Base-by-base conservation (phyloP, 2,888 invertebrate genomes). In the Drosophila paucipuncta region DNA sequence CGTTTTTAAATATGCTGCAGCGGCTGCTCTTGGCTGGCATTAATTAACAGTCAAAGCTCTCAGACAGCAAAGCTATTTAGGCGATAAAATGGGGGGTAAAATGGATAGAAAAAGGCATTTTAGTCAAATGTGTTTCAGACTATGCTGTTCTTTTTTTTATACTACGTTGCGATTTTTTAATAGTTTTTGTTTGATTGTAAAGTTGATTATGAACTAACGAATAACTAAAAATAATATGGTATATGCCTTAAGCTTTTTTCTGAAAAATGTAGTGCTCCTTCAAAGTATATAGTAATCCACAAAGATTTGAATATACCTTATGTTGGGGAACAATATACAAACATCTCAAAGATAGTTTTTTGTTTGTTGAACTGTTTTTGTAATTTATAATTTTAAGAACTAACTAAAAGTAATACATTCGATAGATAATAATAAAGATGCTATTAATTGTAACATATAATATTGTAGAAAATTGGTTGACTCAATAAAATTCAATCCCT, bases 1-100 rank as follows among this genome's bases (percentile, higher is more conserved):
- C 78, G 86, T 89, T 85, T 89, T 89, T 85, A 85, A 89, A 84
- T 86, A 88, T 89, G 86, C 89, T 84, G 86, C 89, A 86, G 75
- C 83, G 82, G 78, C 80, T 80, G 72, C 70, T 73, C 63, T 70
- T 59, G 80, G 69, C 68, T 72, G 55, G 80, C 76, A 84, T 85
- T 85, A 88, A 85, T 85, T 85, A 89, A 85, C 89, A 86, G 78
- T n/a, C 66, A 41, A 41, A 55, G 59, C 22, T 16, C 33, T 35
- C 55, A 37, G 55, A 39, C 52, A 57, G 64, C 66, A 35, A 41
- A 59, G 64, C 50, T 22, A 31, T 35, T 30, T 30, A 28, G 39
- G 0, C 28, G 11, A 2, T 25, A 31, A n/a, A 11, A 10, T 3
- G 28, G 2, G 2, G 1, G 11, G 4, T 1, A n/a, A 28, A 33